Percentiles rank a stretch among this genome's conserved stretches.
These are phyloP conservation scores for Morpho achilles DNA, from an alignment of 2,888 invertebrate genomes.

Conservation along the genomic window DNA sequence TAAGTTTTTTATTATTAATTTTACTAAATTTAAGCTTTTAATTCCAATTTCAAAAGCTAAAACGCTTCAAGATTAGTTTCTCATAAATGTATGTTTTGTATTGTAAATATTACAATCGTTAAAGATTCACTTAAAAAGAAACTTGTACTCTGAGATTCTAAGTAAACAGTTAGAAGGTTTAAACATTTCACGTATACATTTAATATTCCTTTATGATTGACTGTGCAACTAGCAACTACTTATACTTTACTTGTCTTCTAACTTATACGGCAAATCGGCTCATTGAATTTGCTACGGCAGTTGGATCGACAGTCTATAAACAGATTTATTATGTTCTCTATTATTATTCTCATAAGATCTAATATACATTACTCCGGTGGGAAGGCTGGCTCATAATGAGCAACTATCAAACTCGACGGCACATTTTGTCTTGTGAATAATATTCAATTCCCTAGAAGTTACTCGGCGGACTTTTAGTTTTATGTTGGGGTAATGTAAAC, in stretches of 20 bases:
- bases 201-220: conserved; percentile 23
- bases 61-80: too few species aligned
- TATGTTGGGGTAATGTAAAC: conserved; percentile 1
- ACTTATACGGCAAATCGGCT: conserved; percentile 45
- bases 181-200: conserved; percentile 14
- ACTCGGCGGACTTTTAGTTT: conserved; percentile 28
- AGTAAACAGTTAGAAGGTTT: neutral
- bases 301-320: neutral
- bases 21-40: too few species aligned
- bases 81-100: too few species aligned
- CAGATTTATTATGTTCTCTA: conserved; percentile 4
- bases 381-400: conserved; percentile 52
- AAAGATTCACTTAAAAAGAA: too few species aligned
- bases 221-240: conserved; percentile 15
- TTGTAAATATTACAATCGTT: too few species aligned
- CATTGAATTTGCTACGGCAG: conserved; percentile 31
- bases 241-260: conserved; percentile 32
- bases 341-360: conserved; percentile 7
- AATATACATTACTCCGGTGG: conserved; percentile 5
- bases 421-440: conserved; percentile 67
- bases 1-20: too few species aligned
- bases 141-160: neutral
- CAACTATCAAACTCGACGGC: conserved; percentile 67
- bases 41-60: too few species aligned
- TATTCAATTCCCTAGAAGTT: conserved; percentile 57